A percentile compares a stretch with the other conserved stretches of the same genome.
phyloP scores from a whole-genome alignment of 2,888 invertebrate genomes.

The Dinocampus coccinellae region DNA sequence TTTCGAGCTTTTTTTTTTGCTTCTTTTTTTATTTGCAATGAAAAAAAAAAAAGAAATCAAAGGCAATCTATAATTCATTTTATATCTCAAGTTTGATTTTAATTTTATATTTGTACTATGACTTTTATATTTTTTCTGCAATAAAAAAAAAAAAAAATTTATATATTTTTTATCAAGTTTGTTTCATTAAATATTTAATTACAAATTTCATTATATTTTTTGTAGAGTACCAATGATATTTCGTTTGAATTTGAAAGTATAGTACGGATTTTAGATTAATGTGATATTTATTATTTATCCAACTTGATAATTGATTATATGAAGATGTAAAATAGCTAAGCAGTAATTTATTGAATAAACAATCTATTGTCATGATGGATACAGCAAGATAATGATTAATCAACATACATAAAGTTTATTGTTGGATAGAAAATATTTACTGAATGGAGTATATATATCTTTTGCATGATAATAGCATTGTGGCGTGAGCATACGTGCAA shows the following conservation, averaged over 20 bases:
- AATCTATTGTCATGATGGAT: conserved; percentile 7
- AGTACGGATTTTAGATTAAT: background rate
- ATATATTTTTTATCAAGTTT: too few relatives aligned
- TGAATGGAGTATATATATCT: background rate
- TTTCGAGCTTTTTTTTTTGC: conserved; percentile 10
- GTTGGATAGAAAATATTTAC: background rate
- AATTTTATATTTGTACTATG: too few relatives aligned
- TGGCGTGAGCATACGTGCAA: background rate
- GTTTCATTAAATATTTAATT: too few relatives aligned
- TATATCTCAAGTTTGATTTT: too few relatives aligned
- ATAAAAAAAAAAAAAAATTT: too few relatives aligned
- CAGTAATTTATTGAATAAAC: conserved; percentile 6
- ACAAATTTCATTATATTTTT: too few relatives aligned
- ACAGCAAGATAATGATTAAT: conserved; percentile 13
- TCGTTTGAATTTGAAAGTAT: too few relatives aligned
- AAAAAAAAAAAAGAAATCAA: background rate
- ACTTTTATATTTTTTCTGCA: too few relatives aligned
- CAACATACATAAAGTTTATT: conserved; percentile 12
- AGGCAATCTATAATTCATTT: background rate
- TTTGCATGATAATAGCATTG: conserved; percentile 2
- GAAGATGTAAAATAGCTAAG: background rate
- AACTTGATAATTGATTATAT: background rate
- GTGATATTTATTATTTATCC: conserved; percentile 5
- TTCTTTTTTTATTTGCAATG: too few relatives aligned
- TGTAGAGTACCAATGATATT: too few relatives aligned